A percentile compares a stretch with the other conserved stretches of the same genome.
Evolutionary conservation across 2,888 invertebrate species (phyloP).

Genomic region (Alentia gelatinosa): DNA sequence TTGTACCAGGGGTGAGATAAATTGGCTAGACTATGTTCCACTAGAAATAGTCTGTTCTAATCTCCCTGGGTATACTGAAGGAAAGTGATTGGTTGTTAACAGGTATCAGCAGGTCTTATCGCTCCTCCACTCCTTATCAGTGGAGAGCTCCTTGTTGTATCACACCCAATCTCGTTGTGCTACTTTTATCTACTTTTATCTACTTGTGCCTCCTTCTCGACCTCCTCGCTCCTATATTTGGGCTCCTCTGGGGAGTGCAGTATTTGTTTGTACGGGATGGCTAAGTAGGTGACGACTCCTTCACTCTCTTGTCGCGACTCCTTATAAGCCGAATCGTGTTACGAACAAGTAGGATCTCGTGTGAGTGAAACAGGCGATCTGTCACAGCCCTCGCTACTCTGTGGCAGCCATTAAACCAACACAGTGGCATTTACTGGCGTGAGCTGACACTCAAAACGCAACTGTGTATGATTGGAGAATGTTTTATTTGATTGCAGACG

Average conservation of each 20-base stretch:
- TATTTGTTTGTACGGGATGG: not conserved
- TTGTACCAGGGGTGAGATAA: not conserved
- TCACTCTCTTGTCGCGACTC: not conserved
- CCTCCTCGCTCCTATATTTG: not conserved
- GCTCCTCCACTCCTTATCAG: not conserved
- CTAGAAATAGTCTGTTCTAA: not conserved
- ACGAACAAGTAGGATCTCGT: no score
- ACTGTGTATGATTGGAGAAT: no score
- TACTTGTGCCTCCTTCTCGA: not conserved
- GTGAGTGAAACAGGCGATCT: no score
- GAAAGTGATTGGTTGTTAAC: not conserved
- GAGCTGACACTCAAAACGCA: no score
- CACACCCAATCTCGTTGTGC: not conserved
- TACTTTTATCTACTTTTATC: not conserved
- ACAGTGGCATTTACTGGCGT: not conserved
- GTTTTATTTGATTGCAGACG: no score
- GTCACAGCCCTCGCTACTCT: not conserved
- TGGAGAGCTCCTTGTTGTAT: not conserved
- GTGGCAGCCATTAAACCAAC: not conserved
- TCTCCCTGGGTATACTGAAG: not conserved
- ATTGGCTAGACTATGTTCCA: not conserved
- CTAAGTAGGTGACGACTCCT: not conserved
- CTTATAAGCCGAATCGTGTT: no score
- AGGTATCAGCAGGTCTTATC: not conserved
- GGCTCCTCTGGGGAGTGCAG: not conserved